phyloP scores from a whole-genome alignment of 2,113 vertebrate genomes.

The Ovibos moschatus region DNA sequence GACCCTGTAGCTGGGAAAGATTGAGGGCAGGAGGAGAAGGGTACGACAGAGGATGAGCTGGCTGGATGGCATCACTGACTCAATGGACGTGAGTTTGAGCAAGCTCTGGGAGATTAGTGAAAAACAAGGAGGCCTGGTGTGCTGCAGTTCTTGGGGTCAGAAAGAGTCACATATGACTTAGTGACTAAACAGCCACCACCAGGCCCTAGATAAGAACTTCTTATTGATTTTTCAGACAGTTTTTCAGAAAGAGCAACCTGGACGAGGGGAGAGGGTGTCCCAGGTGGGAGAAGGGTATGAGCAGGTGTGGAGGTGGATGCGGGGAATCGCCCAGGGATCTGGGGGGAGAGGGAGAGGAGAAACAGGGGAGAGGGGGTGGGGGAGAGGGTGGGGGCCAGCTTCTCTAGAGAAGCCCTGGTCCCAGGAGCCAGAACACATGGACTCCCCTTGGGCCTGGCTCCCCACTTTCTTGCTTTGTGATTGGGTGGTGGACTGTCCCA shows the following conservation, averaged over 20 bases:
- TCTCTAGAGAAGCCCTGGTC: background rate
- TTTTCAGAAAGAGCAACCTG: background rate
- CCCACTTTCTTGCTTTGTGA: background rate
- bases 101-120: background rate
- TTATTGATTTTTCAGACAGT: background rate
- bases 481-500: background rate
- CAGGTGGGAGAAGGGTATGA: background rate
- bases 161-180: background rate
- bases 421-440: background rate
- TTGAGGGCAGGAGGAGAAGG: background rate
- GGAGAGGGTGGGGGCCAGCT: background rate
- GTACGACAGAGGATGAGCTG: background rate
- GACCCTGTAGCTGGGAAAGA: background rate
- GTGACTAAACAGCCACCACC: background rate
- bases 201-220: background rate
- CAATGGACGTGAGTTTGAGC: background rate
- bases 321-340: background rate
- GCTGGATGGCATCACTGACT: background rate
- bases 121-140: background rate
- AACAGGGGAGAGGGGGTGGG: accelerated
- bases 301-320: background rate
- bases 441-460: background rate
- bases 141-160: background rate
- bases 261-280: background rate
- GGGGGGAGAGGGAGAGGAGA: too few relatives aligned